phyloP scores from a whole-genome alignment of 2,888 invertebrate species.

The Nipponacmea schrenckii region DNA sequence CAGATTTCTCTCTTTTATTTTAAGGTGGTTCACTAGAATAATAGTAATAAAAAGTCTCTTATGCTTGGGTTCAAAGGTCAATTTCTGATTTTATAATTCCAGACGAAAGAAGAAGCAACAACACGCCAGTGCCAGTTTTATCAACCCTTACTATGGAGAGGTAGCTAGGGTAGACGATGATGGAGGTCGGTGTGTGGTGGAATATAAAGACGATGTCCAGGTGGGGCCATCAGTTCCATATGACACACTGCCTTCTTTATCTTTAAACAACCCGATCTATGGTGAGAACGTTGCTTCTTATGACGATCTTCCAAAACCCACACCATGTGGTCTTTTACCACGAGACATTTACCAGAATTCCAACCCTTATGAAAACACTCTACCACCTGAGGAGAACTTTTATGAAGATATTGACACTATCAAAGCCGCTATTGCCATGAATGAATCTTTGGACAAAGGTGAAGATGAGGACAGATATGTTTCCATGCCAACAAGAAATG shows the following conservation, averaged over 20 bases:
- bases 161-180: slow-evolving; percentile 1
- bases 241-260: slow-evolving; percentile 15
- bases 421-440: slow-evolving; percentile 18
- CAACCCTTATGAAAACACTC: neutral
- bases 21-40: too few species aligned
- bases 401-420: slow-evolving; percentile 20
- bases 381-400: slow-evolving; percentile 12
- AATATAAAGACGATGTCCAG: slow-evolving; percentile 10
- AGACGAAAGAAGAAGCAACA: slow-evolving; percentile 13
- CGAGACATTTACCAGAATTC: too few species aligned
- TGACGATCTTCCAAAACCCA: slow-evolving; percentile 16
- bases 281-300: neutral
- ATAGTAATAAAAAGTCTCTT: too few species aligned
- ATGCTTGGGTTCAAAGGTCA: too few species aligned
- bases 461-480: slow-evolving; percentile 16
- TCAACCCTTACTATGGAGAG: slow-evolving; percentile 18
- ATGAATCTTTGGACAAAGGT: neutral
- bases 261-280: slow-evolving; percentile 18
- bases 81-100: neutral
- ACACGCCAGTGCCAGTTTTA: slow-evolving; percentile 11
- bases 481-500: slow-evolving; percentile 11
- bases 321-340: neutral
- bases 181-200: neutral
- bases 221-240: neutral
- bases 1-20: too few species aligned